A percentile compares a stretch with the other conserved stretches of the same genome.
Evolutionary conservation across 2,113 vertebrate species (phyloP).

Genomic region (Varanus komodoensis): DNA sequence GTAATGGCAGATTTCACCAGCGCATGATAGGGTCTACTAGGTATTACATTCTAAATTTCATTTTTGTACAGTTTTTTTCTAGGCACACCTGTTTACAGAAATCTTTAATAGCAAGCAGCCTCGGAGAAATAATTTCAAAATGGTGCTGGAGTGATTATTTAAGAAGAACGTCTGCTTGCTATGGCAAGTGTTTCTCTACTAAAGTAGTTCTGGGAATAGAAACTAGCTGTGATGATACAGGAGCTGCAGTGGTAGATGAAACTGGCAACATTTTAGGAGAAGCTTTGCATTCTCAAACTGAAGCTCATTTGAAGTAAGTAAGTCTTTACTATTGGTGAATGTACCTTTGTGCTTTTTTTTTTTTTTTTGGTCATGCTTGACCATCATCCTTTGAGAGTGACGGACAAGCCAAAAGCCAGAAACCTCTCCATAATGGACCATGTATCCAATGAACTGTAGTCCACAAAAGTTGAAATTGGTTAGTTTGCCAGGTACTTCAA

Average conservation of each 20-base stretch:
- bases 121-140: constrained; percentile 37
- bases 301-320: constrained; percentile 90
- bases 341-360: not conserved
- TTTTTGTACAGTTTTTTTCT: constrained; percentile 26
- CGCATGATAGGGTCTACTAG: not conserved
- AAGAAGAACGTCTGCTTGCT: constrained; percentile 16
- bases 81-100: not conserved
- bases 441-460: too few species aligned
- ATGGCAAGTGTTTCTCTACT: not conserved
- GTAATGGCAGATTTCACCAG: not conserved
- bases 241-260: constrained; percentile 92
- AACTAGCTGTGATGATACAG: constrained; percentile 97
- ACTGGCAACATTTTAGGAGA: constrained; percentile 87
- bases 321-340: not conserved
- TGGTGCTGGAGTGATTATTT: constrained; percentile 11
- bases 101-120: constrained; percentile 32
- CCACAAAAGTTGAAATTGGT: too few species aligned
- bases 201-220: constrained; percentile 91
- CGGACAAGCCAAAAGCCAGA: too few species aligned
- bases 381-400: too few species aligned
- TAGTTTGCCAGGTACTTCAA: too few species aligned
- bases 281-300: constrained; percentile 87
- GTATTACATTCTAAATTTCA: not conserved
- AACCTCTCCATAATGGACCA: too few species aligned
- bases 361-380: too few species aligned